phyloP scores from a whole-genome alignment of 2,888 invertebrate species.

The Platycnemis pennipes region DNA sequence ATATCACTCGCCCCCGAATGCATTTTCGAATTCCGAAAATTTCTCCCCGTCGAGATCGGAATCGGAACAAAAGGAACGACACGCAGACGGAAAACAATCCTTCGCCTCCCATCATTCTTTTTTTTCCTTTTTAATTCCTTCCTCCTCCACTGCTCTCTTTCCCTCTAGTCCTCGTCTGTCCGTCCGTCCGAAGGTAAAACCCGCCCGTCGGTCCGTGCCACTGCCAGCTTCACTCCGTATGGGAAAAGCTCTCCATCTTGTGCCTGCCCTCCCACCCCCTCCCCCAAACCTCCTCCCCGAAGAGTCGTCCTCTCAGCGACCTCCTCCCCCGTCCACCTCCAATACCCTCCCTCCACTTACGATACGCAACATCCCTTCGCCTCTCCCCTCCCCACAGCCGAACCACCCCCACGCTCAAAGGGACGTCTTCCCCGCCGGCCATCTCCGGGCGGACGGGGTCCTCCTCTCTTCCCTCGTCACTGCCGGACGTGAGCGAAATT shows the following conservation, averaged over 20 bases:
- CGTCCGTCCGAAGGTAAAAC: background rate
- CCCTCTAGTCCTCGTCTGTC: background rate
- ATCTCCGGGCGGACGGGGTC: slow-evolving; percentile 3
- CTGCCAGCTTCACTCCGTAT: slow-evolving; percentile 52
- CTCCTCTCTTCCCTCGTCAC: slow-evolving; percentile 15
- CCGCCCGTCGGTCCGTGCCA: background rate
- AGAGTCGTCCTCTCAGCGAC: too few species aligned
- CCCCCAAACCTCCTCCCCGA: background rate
- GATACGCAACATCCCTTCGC: background rate
- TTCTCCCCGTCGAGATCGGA: slow-evolving; percentile 37
- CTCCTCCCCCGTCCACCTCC: too few species aligned
- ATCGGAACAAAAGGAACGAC: background rate
- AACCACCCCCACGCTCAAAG: too few species aligned
- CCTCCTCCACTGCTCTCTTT: background rate
- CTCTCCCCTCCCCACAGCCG: background rate
- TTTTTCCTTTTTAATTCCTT: background rate
- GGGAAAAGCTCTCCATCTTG: slow-evolving; percentile 65
- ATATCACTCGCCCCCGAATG: slow-evolving; percentile 14
- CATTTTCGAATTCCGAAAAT: slow-evolving; percentile 54
- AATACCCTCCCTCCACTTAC: too few species aligned
- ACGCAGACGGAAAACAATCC: background rate
- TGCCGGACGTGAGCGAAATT: slow-evolving; percentile 61
- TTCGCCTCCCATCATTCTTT: background rate
- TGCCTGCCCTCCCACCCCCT: background rate
- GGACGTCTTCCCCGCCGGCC: background rate